Base-by-base conservation (phyloP, 2,888 invertebrate species). In the Cosmorhoe ocellata region DNA sequence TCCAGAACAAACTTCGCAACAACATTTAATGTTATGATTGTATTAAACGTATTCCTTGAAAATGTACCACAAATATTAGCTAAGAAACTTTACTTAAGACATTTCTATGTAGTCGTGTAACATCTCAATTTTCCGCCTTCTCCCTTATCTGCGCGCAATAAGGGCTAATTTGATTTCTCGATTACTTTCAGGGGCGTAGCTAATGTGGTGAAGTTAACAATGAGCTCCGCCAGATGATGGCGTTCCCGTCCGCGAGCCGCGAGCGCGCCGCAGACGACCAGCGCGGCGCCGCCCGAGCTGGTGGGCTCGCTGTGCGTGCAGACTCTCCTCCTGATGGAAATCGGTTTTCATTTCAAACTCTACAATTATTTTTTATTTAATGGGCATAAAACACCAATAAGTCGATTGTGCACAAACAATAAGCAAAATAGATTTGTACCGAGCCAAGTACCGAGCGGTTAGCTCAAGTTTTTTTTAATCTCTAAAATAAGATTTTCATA, bases 31-130 rank as follows among this genome's bases (percentile, higher is more conserved):
- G 76, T 81, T 80, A 74, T 80, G 79, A 77, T 80, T 79, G 77
- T 77, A 80, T 79, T 79, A 79, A 80, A 78, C 73, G 72, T 77
- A 72, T 78, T 77, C 74, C 66, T 59, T 67, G 76, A 78, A 79
- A 80, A 79, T 74, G 73, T 76, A 75, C 74, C 74, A 67, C 78
- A 79, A 80, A 79, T 79, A 79, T 80, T 78, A 79, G 76, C 78
- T 72, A 66, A 76, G 76, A 74, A 80, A 79, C 78, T 79, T 79
- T 67, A 64, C 74, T 71, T 68, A 66, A 71, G 71, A 74, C 66
- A 64, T 69, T 71, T 66, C 55, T 59, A 64, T 66, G 59, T 58
- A 52, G 58, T 48, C 48, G 46, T 41, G 43, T 51, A 40, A 47
- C 56, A 62, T 51, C 48, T 22, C 36, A 22, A 40, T 18, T 30